Evolutionary conservation across 2,113 vertebrate genomes (phyloP).

Genomic region (Protomyctophum bolini): DNA sequence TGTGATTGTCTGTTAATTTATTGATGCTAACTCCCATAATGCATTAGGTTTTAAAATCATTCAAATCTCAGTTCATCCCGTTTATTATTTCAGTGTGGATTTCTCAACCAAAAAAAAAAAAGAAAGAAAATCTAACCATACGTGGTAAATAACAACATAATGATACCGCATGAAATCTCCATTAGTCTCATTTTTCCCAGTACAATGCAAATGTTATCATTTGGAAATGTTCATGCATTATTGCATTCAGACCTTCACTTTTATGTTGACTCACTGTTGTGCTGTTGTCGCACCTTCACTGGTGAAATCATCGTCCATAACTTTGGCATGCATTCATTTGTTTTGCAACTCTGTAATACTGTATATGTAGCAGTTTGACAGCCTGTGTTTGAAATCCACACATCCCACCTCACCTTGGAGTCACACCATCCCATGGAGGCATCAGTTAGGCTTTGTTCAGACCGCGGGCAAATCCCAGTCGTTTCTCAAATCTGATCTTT

Average conservation of each 20-base stretch:
- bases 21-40: constrained; percentile 68
- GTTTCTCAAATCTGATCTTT: not conserved
- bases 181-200: constrained; percentile 43
- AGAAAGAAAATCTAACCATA: constrained; percentile 13
- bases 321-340: constrained; percentile 55
- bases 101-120: constrained; percentile 55
- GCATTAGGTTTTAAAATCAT: constrained; percentile 51
- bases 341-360: constrained; percentile 38
- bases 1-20: constrained; percentile 70
- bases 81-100: constrained; percentile 59
- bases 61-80: constrained; percentile 27
- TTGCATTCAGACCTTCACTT: constrained; percentile 51
- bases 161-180: constrained; percentile 64
- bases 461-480: not conserved
- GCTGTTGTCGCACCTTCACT: constrained; percentile 44
- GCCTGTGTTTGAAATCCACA: constrained; percentile 53
- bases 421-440: not conserved
- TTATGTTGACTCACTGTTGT: constrained; percentile 49
- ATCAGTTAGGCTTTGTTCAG: not conserved
- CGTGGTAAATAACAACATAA: constrained; percentile 42
- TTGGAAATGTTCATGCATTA: constrained; percentile 44
- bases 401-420: constrained; percentile 23
- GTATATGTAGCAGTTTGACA: constrained; percentile 45
- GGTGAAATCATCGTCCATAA: constrained; percentile 32
- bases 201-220: constrained; percentile 49